A percentile compares a stretch with the other conserved stretches of the same genome.
phyloP scores from a whole-genome alignment of 2,888 invertebrate genomes.

The Philhelius pedissequus region DNA sequence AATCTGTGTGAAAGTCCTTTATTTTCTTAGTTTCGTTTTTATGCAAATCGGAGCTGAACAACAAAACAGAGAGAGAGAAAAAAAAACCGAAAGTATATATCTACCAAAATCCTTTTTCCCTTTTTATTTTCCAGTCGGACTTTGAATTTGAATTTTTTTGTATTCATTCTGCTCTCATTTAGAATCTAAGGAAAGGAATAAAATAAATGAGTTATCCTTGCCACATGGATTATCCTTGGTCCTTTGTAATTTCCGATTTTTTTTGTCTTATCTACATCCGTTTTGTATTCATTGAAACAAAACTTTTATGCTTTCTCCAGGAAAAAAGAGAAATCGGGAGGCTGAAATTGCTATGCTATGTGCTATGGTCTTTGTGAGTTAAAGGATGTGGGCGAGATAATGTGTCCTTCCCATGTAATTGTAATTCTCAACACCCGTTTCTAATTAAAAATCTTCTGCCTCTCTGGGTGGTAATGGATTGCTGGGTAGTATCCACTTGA shows the following conservation, averaged over 20 bases:
- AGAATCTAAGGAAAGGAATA: constrained; percentile 12
- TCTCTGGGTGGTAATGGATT: constrained; percentile 22
- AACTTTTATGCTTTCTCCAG: constrained; percentile 16
- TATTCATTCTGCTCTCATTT: constrained; percentile 9
- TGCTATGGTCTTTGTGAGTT: constrained; percentile 10
- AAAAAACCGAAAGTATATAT: constrained; percentile 9
- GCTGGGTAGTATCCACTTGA: constrained; percentile 53
- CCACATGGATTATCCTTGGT: constrained; percentile 62
- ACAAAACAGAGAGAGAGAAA: neutral
- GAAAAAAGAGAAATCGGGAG: constrained; percentile 8
- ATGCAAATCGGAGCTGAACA: constrained; percentile 48
- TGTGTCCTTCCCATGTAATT: constrained; percentile 65
- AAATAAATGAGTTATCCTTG: constrained; percentile 65
- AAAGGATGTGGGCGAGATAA: constrained; percentile 53
- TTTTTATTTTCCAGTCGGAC: constrained; percentile 21
- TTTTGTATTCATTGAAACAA: constrained; percentile 55
- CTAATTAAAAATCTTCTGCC: constrained; percentile 44
- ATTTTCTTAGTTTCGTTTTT: constrained; percentile 48
- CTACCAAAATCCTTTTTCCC: constrained; percentile 28
- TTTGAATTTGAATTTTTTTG: constrained; percentile 20
- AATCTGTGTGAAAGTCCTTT: constrained; percentile 38
- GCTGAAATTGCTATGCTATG: neutral
- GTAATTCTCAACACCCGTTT: constrained; percentile 63
- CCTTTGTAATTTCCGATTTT: constrained; percentile 46
- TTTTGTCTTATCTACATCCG: constrained; percentile 48